Evolutionary conservation across 37 sponge, comb jelly and placozoan species (phyloP).

Genomic region (Haliclona indistincta): DNA sequence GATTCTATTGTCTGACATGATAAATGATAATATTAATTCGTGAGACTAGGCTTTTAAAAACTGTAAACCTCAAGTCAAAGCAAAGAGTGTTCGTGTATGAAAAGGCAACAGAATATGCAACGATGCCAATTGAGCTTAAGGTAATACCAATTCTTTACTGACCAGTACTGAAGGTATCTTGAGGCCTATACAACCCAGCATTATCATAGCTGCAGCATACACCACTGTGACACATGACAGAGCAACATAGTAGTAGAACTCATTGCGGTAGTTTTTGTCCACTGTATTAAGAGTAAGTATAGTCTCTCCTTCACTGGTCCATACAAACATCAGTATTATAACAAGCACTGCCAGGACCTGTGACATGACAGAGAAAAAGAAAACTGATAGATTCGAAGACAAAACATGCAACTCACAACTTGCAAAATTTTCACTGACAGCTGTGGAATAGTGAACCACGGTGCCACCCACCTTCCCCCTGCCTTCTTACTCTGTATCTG

Average conservation of each 20-base stretch:
- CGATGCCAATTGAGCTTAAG: neutral
- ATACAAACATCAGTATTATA: constrained; percentile 17
- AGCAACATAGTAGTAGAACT: constrained; percentile 23
- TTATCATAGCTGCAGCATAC: constrained; percentile 39
- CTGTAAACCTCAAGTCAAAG: neutral
- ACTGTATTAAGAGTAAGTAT: neutral
- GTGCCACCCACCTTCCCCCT: constrained; percentile 52
- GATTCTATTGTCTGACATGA: too few relatives aligned
- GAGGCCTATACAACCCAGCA: constrained; percentile 43
- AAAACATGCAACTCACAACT: constrained; percentile 13
- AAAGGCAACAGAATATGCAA: neutral
- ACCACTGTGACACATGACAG: constrained; percentile 17
- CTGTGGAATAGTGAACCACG: constrained; percentile 62
- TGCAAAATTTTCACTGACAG: constrained; percentile 27
- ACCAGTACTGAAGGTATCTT: constrained; percentile 42
- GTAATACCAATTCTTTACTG: neutral
- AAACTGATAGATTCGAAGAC: neutral
- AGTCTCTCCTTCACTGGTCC: constrained; percentile 41
- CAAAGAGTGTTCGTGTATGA: neutral
- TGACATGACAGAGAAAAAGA: neutral
- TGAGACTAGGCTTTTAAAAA: neutral
- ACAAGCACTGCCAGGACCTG: neutral
- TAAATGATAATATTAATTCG: neutral
- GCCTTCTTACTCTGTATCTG: too few relatives aligned
- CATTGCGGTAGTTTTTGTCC: constrained; percentile 9